Conservation (phyloP, 2,113 vertebrate genomes). For the Lagopus muta region DNA sequence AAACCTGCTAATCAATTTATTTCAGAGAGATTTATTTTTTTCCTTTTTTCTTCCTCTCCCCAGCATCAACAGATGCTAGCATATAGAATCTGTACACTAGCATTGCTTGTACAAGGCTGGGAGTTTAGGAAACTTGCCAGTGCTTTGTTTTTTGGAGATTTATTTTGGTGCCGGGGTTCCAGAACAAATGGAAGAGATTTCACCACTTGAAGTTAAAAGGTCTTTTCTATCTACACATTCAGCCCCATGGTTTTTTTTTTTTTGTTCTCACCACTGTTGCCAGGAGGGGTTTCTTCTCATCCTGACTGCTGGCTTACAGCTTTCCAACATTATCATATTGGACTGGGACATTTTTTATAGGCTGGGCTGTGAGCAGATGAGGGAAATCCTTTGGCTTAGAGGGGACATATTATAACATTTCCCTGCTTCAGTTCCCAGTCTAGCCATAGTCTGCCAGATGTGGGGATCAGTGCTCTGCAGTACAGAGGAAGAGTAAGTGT, state of each 20-base stretch:
- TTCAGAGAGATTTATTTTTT: not conserved
- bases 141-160: not conserved
- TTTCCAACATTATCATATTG: not conserved
- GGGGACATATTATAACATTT: not conserved
- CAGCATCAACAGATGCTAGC: not conserved
- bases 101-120: not conserved
- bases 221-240: not conserved
- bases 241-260: rapidly evolving
- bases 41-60: not conserved
- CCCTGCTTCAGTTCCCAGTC: not conserved
- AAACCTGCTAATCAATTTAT: not conserved
- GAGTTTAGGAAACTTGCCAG: not conserved
- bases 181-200: not conserved
- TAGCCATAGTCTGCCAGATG: not conserved
- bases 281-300: not conserved
- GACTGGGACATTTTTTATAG: not conserved
- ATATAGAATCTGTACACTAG: not conserved
- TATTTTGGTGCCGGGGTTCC: not conserved
- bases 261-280: not conserved
- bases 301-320: not conserved
- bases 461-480: not conserved
- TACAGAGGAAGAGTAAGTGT: not conserved
- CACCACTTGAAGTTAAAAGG: not conserved
- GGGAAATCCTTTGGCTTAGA: not conserved
- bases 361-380: not conserved